A percentile compares a stretch with the other conserved stretches of the same genome.
Conservation (phyloP, 2,113 vertebrate genomes). For the Syngnathoides biaculeatus region DNA sequence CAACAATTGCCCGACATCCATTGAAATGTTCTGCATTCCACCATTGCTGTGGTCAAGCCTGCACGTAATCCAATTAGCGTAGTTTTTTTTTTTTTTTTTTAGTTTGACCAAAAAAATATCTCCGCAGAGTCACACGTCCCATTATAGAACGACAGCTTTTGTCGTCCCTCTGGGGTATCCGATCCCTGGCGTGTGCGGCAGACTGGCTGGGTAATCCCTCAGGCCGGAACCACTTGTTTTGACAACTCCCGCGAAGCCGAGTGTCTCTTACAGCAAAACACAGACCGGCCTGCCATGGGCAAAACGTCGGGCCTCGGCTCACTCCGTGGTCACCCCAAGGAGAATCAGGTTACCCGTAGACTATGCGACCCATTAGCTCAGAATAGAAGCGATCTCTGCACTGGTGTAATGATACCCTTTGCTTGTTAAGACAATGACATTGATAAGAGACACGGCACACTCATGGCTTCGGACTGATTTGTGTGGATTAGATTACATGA, state of each 20-base stretch:
- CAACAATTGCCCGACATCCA: constrained; percentile 13
- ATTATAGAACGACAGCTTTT: not conserved
- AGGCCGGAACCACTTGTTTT: constrained; percentile 70
- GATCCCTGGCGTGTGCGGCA: constrained; percentile 41
- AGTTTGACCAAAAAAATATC: constrained; percentile 1
- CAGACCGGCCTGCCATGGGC: constrained; percentile 59
- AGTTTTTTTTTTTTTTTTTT: not conserved
- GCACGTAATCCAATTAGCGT: constrained; percentile 13
- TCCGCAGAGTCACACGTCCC: constrained; percentile 11
- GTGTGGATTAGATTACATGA: constrained; percentile 56
- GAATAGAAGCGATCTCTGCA: constrained; percentile 70
- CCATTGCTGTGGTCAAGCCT: not conserved
- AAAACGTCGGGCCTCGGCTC: constrained; percentile 54
- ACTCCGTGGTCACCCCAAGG: constrained; percentile 46
- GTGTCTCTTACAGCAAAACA: constrained; percentile 73
- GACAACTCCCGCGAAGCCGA: constrained; percentile 69
- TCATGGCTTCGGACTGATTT: constrained; percentile 53
- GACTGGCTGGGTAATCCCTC: constrained; percentile 53
- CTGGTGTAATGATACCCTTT: constrained; percentile 65
- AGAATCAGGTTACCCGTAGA: constrained; percentile 67
- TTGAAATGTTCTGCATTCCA: constrained; percentile 15
- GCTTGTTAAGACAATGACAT: constrained; percentile 69
- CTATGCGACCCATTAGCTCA: constrained; percentile 66
- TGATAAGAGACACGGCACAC: constrained; percentile 59
- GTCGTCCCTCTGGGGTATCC: constrained; percentile 28